Evolutionary conservation across 2,113 vertebrate genomes (phyloP), one percentile per base, ranked within the genome.

Genomic region (Chrysochloris asiatica): DNA sequence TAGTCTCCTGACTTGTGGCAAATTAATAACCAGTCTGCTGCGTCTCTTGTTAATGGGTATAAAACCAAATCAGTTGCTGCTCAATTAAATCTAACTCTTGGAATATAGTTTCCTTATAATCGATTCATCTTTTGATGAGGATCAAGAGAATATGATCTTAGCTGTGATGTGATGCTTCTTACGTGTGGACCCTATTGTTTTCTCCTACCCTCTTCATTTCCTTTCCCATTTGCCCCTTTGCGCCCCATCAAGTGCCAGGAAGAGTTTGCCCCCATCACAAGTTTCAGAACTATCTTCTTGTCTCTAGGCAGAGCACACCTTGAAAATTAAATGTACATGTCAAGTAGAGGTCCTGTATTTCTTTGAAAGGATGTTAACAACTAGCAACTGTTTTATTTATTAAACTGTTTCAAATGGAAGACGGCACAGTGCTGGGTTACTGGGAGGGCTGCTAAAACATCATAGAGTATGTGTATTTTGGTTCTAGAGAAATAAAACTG

Each of bases 101-200:
- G 65, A 19, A 8, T 78, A n/a, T 86, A 43, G 28, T 91, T 79
- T 79, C 47, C 54, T 87, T 81, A 65, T 94, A 59, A 77, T 83
- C 88, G 83, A 90, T 75, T 63, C 90, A 50, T 91, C 73, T 82
- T 89, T 94, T 79, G 54, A 84, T 76, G 14, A 89, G 43, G 56
- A 45, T 92, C 38, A 91, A 94, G 78, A 92, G 54, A 56, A 88
- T 16, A 38, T 63, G 36, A 22, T 65, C 24, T 76, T 78, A 86
- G 19, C 24, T 84, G 69, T 89, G n/a, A 85, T 88, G 21, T 9
- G 11, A n/a, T 88, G 10, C 52, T 92, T 75, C 30, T 48, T 88
- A 86, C 83, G 17, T 28, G 26, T 36, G 59, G n/a, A 4, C 69
- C 45, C n/a, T 92, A 16, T 71, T 24, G 54, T 73, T 33, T 41